These are phyloP conservation scores for Drosophila gaucha DNA, from an alignment of 2,888 invertebrate species.

Conservation along the genomic window DNA sequence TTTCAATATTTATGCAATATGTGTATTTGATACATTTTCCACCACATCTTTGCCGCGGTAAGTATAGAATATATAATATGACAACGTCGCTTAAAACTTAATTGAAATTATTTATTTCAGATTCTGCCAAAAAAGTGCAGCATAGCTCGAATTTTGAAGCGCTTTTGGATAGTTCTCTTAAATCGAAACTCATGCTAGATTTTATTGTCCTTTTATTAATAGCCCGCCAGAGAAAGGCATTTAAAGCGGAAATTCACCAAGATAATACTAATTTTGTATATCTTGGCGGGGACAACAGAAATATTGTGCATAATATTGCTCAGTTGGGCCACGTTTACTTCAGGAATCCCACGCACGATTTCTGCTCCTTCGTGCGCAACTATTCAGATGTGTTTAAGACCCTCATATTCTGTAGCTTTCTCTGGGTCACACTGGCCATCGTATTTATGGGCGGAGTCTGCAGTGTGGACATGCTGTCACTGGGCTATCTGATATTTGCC, in stretches of 20 bases:
- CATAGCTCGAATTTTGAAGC: constrained; percentile 88
- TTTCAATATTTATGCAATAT: constrained; percentile 95
- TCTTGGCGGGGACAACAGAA: constrained; percentile 90
- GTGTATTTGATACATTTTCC: constrained; percentile 94
- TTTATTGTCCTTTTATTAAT: constrained; percentile 95
- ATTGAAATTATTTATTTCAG: background rate
- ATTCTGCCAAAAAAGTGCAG: background rate
- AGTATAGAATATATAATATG: constrained; percentile 75
- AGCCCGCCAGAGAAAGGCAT: constrained; percentile 93
- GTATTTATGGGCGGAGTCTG: constrained; percentile 99
- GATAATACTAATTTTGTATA: constrained; percentile 84
- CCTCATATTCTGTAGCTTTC: constrained; percentile 92
- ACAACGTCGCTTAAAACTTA: no score
- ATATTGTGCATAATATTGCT: constrained; percentile 89
- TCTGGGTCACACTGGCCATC: constrained; percentile 97
- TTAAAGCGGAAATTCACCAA: constrained; percentile 89
- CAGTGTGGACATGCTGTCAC: constrained; percentile 95
- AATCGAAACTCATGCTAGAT: constrained; percentile 93
- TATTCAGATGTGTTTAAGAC: constrained; percentile 97
- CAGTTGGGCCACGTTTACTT: constrained; percentile 87
- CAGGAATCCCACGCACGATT: constrained; percentile 94
- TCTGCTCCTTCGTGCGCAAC: constrained; percentile 90
- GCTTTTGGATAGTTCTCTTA: constrained; percentile 91
- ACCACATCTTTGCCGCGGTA: constrained; percentile 93
- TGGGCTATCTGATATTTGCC: constrained; percentile 97